Evolutionary conservation across 2,113 vertebrate genomes (phyloP), one percentile per base, ranked within the genome.

Genomic region (Capreolus pygargus): DNA sequence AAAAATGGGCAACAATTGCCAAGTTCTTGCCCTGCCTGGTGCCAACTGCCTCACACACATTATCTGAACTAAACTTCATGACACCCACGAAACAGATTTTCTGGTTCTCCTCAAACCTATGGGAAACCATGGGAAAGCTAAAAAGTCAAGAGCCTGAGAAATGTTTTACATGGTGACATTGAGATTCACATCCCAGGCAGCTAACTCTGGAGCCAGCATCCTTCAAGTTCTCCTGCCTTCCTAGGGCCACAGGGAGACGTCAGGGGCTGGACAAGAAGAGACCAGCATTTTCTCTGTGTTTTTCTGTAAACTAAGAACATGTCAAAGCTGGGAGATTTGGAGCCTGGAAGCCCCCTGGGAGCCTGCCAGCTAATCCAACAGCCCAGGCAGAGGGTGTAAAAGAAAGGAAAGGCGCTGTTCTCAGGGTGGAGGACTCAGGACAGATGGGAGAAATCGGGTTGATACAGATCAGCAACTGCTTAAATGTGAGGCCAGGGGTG

Each of bases 331-430:
- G 27, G 43, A 61, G 25, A 60, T 6, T 6, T 47, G 1, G 67
- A 61, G 36, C 12, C 45, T 14, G 52, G 36, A 7, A 52, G 45
- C 1, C 30, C 39, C 1, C 50, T 3, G 36, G 33, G n/a, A 78
- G 43, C 19, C 67, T 39, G 30, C 36, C 79, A 21, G 36, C 21
- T n/a, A 33, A 50, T 9, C 7, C 7, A 15, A 1, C 0, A 2
- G 64, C 30, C 19, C 39, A 89, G 28, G 33, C 11, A 55, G 39
- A 74, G 33, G 19, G 7, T 7, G 33, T 55, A 45, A n/a, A 23
- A 81, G 3, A 25, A 15, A 15, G 3, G 23, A 4, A n/a, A 4
- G 4, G 2, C 1, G 0, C 3, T 47, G 17, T 1, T 1, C 6
- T 27, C 11, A 27, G 16, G 8, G 19, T 25, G 8, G 17, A 86